Evolutionary conservation across 2,888 invertebrate species (phyloP), one percentile per base, ranked within the genome.

Genomic region (Sarcophaga carnaria): DNA sequence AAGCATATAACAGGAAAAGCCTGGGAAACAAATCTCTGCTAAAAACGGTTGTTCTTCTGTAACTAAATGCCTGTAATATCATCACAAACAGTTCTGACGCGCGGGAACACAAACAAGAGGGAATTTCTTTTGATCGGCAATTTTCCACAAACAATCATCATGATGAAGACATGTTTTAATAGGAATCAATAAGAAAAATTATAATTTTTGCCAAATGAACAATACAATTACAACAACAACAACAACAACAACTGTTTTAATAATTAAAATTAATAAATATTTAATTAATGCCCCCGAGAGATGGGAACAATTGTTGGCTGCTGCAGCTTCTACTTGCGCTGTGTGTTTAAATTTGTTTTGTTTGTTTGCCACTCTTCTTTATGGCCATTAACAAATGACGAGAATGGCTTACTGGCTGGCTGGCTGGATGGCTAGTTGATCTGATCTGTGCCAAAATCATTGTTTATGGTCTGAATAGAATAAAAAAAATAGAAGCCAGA

Each of bases 281-380:
- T 84, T 87, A 87, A 87, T 87, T 87, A 87, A 87, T 87, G 60
- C 87, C 87, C 84, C 66, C 37, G 37, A 74, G 84, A 84, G 87
- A 79, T 49, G 71, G 17, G 45, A 80, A 80, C 60, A 37, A 37
- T 37, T 10, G 37, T 3, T 37, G 37, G 8, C 37, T 37, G 37
- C 37, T 10, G 37, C 37, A 37, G 37, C 37, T 37, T 37, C 8
- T 37, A 37, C 37, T 37, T 10, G 37, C 8, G 2, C 37, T 37
- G 10, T 37, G 2, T 37, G 37, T 37, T 37, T 37, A 37, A 37
- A 37, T 4, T 14, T 14, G 1, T 11, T 49, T 49, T 54, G 8
- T 17, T 54, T 17, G 2, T 54, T 54, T 54, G 14, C 17, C 14
- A 54, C 14, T 25, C 12, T 64, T 14, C 64, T 64, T 64, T 25